Base-by-base conservation (phyloP, 2,113 vertebrate species). In the Brachypteracias leptosomus region DNA sequence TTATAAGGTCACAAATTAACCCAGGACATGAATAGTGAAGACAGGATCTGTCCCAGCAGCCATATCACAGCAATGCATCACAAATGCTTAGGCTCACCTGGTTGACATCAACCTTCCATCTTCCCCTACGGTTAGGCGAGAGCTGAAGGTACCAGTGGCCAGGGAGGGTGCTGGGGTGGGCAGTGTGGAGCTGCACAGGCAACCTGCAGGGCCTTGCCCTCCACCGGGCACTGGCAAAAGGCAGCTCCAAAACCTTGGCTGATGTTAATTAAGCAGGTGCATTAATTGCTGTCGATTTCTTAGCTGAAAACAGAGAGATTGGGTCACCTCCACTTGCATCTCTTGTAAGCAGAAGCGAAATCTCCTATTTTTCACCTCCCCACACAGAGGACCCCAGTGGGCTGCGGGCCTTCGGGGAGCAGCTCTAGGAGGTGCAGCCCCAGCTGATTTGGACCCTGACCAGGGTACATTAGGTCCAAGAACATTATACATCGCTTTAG, bases 1-100 rank as follows among this genome's bases (percentile, higher is more conserved):
- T 26, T 44, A 8, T 13, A 61, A 72, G 19, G 51, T 42, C 51
- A 90, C 20, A 68, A 66, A 78, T 65, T 31, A 55, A 26, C 5
- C 26, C 19, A 55, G 77, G 85, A 44, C 14, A 28, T 1, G 10
- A 67, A 13, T 3, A 44, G n/a, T 3, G 33, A 67, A 36, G 1
- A 7, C 74, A 35, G 65, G 38, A 40, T n/a, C 68, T 40, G 61
- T 66, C 4, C 5, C 88, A 78, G 65, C 28, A 62, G 73, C 44
- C 2, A 2, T n/a, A 47, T 71, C 88, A 10, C 44, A 73, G 65
- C 0, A 0, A 76, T 33, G 16, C 26, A 17, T 0, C 1, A 0
- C 35, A 29, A 54, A 25, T 2, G 1, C 44, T 75, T 2, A 42
- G 55, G 67, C 57, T 81, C 55, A 19, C 63, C 29, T 20, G 44